These are phyloP conservation scores for Leptogaster cylindrica DNA, from an alignment of 2,888 invertebrate genomes.

Conservation along the genomic window DNA sequence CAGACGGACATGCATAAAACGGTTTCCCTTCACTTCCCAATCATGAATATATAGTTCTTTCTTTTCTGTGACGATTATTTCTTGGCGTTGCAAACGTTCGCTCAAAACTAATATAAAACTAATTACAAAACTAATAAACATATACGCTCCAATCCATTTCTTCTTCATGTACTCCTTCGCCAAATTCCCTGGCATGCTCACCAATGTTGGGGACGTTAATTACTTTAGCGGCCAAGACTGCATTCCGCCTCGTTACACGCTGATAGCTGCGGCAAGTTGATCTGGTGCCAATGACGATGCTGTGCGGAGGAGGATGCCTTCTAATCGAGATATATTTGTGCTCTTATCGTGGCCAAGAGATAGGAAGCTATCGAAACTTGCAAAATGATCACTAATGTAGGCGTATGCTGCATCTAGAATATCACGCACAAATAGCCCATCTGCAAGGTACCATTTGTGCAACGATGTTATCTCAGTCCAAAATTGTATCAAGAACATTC, in stretches of 20 bases:
- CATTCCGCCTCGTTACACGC: conserved; percentile 59
- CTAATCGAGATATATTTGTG: conserved; percentile 76
- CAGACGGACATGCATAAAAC: too few species aligned
- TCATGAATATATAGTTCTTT: too few species aligned
- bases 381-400: conserved; percentile 79
- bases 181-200: conserved; percentile 55
- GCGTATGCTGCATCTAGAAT: conserved; percentile 81
- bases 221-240: conserved; percentile 60
- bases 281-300: conserved; percentile 81
- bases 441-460: conserved; percentile 78
- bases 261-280: conserved; percentile 80
- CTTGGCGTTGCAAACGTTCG: too few species aligned
- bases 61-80: too few species aligned
- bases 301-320: conserved; percentile 79
- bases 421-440: conserved; percentile 83
- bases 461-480: conserved; percentile 82
- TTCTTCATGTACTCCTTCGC: conserved; percentile 54
- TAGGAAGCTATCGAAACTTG: conserved; percentile 73
- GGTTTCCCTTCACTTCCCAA: too few species aligned
- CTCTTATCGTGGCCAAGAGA: conserved; percentile 73
- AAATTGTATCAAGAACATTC: conserved; percentile 82
- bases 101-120: too few species aligned
- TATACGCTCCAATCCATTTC: conserved; percentile 64
- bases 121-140: too few species aligned
- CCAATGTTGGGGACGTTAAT: conserved; percentile 59